Evolutionary conservation across 2,797 vertebrate species (phyloP).

Genomic region (Poeciliopsis paucimaculata): DNA sequence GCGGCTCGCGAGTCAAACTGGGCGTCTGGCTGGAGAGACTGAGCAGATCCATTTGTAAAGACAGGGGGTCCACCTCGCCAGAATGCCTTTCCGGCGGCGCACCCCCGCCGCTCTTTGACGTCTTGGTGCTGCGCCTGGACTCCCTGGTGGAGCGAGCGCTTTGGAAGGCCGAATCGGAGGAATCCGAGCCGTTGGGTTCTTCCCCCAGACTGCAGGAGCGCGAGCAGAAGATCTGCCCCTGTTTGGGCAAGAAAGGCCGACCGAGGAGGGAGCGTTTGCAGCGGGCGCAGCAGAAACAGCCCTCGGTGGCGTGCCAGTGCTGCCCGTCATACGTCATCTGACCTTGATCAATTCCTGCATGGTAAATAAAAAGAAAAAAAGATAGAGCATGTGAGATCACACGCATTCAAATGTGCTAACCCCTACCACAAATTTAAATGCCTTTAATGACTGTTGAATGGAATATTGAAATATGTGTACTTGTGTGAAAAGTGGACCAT

Average conservation of each 20-base stretch:
- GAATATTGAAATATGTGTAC: constrained; percentile 39
- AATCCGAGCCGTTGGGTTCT: constrained; percentile 94
- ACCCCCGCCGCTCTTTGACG: constrained; percentile 84
- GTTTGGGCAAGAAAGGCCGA: constrained; percentile 95
- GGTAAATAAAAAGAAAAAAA: constrained; percentile 23
- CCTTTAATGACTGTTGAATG: not conserved
- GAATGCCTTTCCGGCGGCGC: constrained; percentile 85
- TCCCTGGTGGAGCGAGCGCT: constrained; percentile 93
- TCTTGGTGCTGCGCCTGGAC: constrained; percentile 91
- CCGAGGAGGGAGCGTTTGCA: constrained; percentile 97
- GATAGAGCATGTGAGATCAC: constrained; percentile 15
- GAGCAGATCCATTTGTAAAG: constrained; percentile 97
- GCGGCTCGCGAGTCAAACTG: constrained; percentile 90
- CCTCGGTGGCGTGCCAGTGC: constrained; percentile 97
- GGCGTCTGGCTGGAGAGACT: constrained; percentile 96
- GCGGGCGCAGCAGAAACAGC: constrained; percentile 96
- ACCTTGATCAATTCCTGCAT: constrained; percentile 95
- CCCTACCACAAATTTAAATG: not conserved
- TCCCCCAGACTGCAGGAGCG: constrained; percentile 93
- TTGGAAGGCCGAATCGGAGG: constrained; percentile 96
- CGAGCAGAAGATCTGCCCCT: constrained; percentile 98
- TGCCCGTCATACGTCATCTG: constrained; percentile 99
- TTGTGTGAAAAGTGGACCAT: constrained; percentile 24
- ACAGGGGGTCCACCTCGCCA: constrained; percentile 93
- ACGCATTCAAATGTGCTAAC: constrained; percentile 4